These are phyloP conservation scores for Liasis olivaceus DNA, from an alignment of 2,797 vertebrate genomes.

Conservation along the genomic window DNA sequence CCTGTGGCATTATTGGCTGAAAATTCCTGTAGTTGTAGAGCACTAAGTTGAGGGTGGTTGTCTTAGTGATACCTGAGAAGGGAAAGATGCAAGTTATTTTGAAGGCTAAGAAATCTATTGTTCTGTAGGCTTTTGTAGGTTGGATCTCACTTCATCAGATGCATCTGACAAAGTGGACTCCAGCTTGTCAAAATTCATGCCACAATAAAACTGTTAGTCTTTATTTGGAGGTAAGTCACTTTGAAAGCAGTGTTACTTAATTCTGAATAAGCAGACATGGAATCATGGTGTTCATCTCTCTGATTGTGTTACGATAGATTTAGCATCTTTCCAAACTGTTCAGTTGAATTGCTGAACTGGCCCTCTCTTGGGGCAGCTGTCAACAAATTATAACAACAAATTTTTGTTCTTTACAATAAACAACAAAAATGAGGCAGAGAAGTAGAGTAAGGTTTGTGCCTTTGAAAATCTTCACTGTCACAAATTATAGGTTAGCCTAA, in stretches of 20 bases:
- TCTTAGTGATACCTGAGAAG: not conserved
- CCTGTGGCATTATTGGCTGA: not conserved
- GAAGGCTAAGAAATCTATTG: not conserved
- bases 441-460: not conserved
- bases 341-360: not conserved
- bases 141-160: not conserved
- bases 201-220: not conserved
- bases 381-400: not conserved
- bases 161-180: not conserved
- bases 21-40: not conserved
- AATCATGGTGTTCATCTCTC: not conserved
- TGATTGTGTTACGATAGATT: not conserved
- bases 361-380: not conserved
- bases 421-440: not conserved
- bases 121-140: not conserved
- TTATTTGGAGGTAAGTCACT: not conserved
- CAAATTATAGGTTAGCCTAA: not conserved
- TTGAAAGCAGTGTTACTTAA: not conserved
- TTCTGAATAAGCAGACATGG: not conserved
- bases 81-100: not conserved
- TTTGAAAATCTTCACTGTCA: not conserved
- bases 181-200: not conserved
- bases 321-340: not conserved
- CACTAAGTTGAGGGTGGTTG: not conserved
- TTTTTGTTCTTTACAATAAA: not conserved